Base-by-base conservation (phyloP, 1,140 invertebrate genomes). In the Diorhabda carinulata region DNA sequence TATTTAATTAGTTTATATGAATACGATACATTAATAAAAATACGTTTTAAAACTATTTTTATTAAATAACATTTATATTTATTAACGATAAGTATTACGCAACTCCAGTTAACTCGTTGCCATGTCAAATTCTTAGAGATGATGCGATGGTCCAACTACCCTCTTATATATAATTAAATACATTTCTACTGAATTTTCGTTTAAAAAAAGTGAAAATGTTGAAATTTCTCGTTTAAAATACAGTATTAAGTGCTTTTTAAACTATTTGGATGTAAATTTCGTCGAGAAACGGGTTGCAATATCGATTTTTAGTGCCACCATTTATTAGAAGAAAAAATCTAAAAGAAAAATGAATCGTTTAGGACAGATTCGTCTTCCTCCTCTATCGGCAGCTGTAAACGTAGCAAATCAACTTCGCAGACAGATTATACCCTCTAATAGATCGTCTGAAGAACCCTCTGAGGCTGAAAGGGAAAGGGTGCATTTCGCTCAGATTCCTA, bases 321-420 rank as follows among this genome's bases (percentile, higher is more conserved):
- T 25, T 25, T 25, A 25, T 25, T 25, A 25, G 25, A 25, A 25
- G 25, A 25, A 25, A 25, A 25, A 25, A 25, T 25, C 25, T 25
- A 25, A 25, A 62, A n/a, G n/a, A 62, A 76, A 67, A 45, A 88
- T 88, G 87, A 83, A 86, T 63, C 80, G 84, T 72, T 85, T 91
- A 66, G 85, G 86, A 43, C 84, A 86, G 70, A 85, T 87, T 66
- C 84, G 82, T 62, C 82, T 91, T 73, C 92, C 92, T 9, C 89
- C 90, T 43, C 78, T 92, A 59, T 85, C 87, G 73, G 91, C 91
- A 76, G 88, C 90, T 10, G 78, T 93, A 70, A 91, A 91, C 78
- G 91, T 92, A 63, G 90, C 90, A 2, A 89, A 91, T 86, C 91
- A 92, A 80, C 91, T 91, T 25, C 84, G 92, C 44, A 87, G 90